Base-by-base conservation (phyloP, 1,140 invertebrate genomes). In the Atta colombica region DNA sequence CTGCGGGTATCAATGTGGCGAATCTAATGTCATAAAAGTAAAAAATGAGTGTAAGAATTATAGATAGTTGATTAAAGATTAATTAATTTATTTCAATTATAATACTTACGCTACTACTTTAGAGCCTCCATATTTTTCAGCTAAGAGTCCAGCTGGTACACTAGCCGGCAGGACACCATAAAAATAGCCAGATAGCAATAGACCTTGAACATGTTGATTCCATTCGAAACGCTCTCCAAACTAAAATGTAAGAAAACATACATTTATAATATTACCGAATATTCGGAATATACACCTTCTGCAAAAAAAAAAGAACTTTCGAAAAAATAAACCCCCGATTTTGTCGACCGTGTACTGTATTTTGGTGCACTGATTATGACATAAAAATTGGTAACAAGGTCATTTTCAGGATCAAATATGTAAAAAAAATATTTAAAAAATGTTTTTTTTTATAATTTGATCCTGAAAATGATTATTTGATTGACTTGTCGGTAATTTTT, bases 121-220 rank as follows among this genome's bases (percentile, higher is more conserved):
- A 31, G 97, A 96, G 1, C 97, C 97, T 2, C 97, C 97, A 90
- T 97, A 97, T 90, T 96, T 95, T 90, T 98, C 97, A 3, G 98
- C 97, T 45, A 98, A 93, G 4, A 96, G 96, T 2, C 97, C 98
- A 8, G 97, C 97, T 0, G 97, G 96, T 82, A 97, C 88, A 86
- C 95, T 95, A 7, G 94, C 93, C 31, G 92, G 84, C 91, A 96
- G 7, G 93, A 96, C 86, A 93, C 97, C 97, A 95, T 96, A 97
- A 92, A 97, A 97, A 90, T 97, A 97, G 2, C 96, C 96, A 1
- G 96, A 96, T 39, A 97, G 88, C 25, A 98, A 95, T 0, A 96
- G 87, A 0, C 97, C 97, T 95, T 97, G 97, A 71, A 96, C 93
- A 65, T 95, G 93, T 82, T 96, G 94, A 77, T 94, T 95, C 97